phyloP scores from a whole-genome alignment of 1,140 invertebrate genomes.

The Pemphigus obesinymphae region DNA sequence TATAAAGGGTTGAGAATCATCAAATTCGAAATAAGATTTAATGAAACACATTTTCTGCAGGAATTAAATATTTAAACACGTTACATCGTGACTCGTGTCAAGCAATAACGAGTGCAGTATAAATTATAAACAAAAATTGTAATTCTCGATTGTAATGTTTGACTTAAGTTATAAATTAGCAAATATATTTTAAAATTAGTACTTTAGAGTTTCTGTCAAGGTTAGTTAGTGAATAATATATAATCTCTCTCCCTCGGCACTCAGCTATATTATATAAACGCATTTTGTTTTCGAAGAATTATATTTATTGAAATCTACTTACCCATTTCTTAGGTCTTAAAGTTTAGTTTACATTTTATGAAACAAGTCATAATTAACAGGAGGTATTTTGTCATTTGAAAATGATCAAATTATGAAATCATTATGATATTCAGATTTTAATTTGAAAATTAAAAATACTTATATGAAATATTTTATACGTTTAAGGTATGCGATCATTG shows the following conservation, averaged over 20 bases:
- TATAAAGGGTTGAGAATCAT: not conserved
- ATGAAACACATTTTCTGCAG: not conserved
- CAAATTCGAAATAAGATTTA: not conserved
- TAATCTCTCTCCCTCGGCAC: not conserved
- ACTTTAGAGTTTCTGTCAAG: not conserved
- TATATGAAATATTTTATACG: no score
- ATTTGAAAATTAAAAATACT: no score
- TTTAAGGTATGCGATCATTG: constrained; percentile 88
- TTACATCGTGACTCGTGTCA: not conserved
- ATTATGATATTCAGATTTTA: no score
- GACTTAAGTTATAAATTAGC: not conserved
- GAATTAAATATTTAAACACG: not conserved
- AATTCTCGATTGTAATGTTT: not conserved
- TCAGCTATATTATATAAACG: not conserved
- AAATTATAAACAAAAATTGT: constrained; percentile 1
- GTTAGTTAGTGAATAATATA: not conserved
- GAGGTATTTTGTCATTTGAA: no score
- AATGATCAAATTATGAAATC: no score
- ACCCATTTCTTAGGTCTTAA: no score
- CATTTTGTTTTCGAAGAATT: not conserved
- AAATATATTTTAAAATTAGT: not conserved
- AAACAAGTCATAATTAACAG: no score
- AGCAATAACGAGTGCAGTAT: not conserved
- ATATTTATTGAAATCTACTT: not conserved
- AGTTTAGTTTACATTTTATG: no score